phyloP scores from a whole-genome alignment of 2,113 vertebrate genomes.

The Colinus virginianus region DNA sequence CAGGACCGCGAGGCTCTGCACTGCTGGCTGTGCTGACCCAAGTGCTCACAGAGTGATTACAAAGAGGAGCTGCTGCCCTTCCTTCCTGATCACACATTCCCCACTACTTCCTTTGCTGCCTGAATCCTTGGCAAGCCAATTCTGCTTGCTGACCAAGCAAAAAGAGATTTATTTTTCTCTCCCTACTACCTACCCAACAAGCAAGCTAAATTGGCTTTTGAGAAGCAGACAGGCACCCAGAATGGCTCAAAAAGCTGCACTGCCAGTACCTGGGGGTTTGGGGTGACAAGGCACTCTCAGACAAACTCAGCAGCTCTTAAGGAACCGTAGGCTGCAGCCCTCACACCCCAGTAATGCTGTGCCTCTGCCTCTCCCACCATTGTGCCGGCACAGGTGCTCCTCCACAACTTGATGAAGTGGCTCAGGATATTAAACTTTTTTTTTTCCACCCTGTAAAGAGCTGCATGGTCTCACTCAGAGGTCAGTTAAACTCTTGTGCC shows the following conservation, averaged over 20 bases:
- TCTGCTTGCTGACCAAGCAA: background rate
- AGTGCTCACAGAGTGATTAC: background rate
- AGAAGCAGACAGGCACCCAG: background rate
- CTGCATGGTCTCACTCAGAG: slow-evolving; percentile 8
- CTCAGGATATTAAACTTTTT: background rate
- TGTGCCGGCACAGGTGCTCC: background rate
- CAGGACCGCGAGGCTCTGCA: fast-evolving
- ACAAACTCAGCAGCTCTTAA: background rate
- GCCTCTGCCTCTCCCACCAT: background rate
- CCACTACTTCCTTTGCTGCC: background rate
- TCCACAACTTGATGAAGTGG: background rate
- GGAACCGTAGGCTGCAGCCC: background rate
- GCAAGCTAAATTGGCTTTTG: background rate
- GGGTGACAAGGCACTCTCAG: background rate
- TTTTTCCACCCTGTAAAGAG: background rate
- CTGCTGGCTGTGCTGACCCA: background rate
- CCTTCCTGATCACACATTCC: background rate
- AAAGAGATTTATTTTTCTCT: background rate
- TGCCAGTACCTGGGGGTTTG: background rate
- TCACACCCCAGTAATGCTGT: background rate
- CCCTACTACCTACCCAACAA: background rate
- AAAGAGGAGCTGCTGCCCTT: background rate
- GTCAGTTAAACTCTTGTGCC: background rate
- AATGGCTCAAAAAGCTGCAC: background rate
- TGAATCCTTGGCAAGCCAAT: background rate